A percentile compares a stretch with the other conserved stretches of the same genome.
Conservation (phyloP, 2,113 vertebrate genomes). For the Phalacrocorax aristotelis region DNA sequence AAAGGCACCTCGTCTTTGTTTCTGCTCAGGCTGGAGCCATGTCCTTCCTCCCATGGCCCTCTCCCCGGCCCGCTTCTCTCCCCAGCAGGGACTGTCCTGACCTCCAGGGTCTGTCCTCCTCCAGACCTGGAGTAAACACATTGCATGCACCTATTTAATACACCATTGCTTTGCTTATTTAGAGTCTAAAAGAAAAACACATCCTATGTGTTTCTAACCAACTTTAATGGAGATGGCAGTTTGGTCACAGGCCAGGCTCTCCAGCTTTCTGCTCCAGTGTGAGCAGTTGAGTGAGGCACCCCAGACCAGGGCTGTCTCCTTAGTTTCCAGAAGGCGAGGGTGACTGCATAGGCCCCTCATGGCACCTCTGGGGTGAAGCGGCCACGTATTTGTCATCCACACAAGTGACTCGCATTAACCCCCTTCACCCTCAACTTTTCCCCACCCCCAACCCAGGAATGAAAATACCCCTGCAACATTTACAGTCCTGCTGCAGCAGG, state of each 20-base stretch:
- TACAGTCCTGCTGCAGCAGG: background rate
- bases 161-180: background rate
- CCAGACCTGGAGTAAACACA: background rate
- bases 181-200: background rate
- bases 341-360: background rate
- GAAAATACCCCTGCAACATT: background rate
- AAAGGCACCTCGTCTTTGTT: background rate
- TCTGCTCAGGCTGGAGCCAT: background rate
- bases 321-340: background rate
- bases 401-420: rapidly evolving
- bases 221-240: background rate
- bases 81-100: background rate
- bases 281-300: background rate
- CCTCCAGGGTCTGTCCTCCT: background rate
- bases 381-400: background rate
- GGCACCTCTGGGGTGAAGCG: background rate
- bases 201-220: rapidly evolving
- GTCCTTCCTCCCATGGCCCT: background rate
- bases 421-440: rapidly evolving
- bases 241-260: background rate
- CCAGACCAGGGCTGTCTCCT: background rate
- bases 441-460: rapidly evolving
- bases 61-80: background rate
- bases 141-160: background rate
- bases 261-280: background rate